Base-by-base conservation (phyloP, 2,113 vertebrate species). In the Sylvilagus bachmani region DNA sequence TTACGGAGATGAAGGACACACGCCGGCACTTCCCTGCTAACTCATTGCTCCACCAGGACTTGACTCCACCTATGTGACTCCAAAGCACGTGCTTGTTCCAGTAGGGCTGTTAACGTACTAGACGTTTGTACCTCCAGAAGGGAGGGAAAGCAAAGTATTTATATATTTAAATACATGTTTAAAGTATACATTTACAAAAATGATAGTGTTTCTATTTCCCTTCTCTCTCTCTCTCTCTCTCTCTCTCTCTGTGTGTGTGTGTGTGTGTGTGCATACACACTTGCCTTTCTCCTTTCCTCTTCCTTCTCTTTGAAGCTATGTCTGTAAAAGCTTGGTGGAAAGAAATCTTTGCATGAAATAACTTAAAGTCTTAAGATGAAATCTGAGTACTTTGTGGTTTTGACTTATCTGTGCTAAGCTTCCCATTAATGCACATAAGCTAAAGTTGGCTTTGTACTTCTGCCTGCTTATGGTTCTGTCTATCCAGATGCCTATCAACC, bases 61-160 rank as follows among this genome's bases (percentile, higher is more conserved):
- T 44, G 29, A 61, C 25, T 33, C 49, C 33, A 29, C 14, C 29
- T 19, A 2, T 6, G 5, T 70, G 53, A 55, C 25, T 74, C 86
- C 62, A 29, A 13, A 13, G 0, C 6, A 3, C 0, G 19, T 25
- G 17, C 25, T 31, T 27, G 44, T 4, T 44, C 22, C 27, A 21
- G 0, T 7, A 13, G 44, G 27, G 17, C 22, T 29, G 10, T 64
- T 66, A 16, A 38, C 22, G 53, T 29, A 8, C 4, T 27, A 6
- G 0, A 5, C 9, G 17, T 49, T 58, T 49, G 31, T 12, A 9
- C 7, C 25, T 74, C 66, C 33, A 25, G 21, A 74, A 87, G 29
- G 51, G 51, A 36, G 31, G n/a, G 21, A n/a, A n/a, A 70, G 22
- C 4, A 49, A 51, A 69, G 33, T 6, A 16, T 21, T 29, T 9